Conservation (phyloP, 2,888 invertebrate genomes). For the Diadegma fenestrale region DNA sequence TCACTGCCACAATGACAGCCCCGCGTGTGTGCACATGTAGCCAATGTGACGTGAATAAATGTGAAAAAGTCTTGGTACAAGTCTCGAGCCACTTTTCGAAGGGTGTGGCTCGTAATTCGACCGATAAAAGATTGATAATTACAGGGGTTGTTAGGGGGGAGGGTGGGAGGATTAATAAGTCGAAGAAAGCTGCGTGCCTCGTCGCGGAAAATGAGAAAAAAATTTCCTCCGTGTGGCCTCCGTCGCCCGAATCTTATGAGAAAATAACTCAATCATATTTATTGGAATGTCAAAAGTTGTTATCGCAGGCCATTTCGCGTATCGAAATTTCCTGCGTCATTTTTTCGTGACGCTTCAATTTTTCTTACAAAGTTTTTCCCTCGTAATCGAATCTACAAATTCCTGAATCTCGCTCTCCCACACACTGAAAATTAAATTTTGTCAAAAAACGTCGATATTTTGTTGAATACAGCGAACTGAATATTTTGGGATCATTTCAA, state of each 20-base stretch:
- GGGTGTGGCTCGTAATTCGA: slow-evolving; percentile 49
- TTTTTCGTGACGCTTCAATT: slow-evolving; percentile 4
- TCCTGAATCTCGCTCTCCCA: background rate
- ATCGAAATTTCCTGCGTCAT: background rate
- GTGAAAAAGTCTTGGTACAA: slow-evolving; percentile 1
- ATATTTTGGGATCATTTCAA: too few relatives aligned
- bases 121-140: slow-evolving; percentile 63
- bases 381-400: background rate
- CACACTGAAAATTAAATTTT: too few relatives aligned
- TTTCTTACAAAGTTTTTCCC: background rate
- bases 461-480: too few relatives aligned
- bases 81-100: background rate
- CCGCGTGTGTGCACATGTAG: background rate
- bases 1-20: background rate
- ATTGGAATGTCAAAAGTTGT: slow-evolving; percentile 47
- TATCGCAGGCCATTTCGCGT: slow-evolving; percentile 30
- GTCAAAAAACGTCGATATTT: too few relatives aligned
- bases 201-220: background rate
- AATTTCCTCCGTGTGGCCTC: background rate
- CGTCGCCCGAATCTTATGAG: slow-evolving; percentile 10
- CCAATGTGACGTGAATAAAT: slow-evolving; percentile 40
- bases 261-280: slow-evolving; percentile 66
- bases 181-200: slow-evolving; percentile 34
- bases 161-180: slow-evolving; percentile 27
- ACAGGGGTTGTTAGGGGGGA: background rate